Evolutionary conservation across 2,797 vertebrate species (phyloP), one percentile per base, ranked within the genome.

Genomic region (Steatocranus sp.): DNA sequence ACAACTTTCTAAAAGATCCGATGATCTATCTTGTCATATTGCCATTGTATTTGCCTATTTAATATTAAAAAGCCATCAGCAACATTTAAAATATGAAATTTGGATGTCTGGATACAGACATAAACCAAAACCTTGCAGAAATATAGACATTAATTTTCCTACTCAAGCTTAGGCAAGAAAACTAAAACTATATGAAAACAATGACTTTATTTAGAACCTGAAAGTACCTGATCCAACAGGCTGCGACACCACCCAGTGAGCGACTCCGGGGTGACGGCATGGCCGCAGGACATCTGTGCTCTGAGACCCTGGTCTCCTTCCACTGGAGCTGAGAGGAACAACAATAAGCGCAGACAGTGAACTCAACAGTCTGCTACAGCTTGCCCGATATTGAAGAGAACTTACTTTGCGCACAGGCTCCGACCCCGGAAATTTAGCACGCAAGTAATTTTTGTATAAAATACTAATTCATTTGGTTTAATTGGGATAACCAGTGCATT

Each of bases 211-310:
- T 63, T 0, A 0, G 18, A 12, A 63, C 17, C 32, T 38, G 48
- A 50, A 48, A 27, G 34, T 66, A 84, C 96, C 94, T 96, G 87
- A 66, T 96, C 94, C 36, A 97, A 87, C 8, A 96, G 89, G 77
- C 93, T 96, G 82, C 94, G 94, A 49, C 96, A 96, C 94, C 94
- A 96, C 0, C 23, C 93, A 0, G 95, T 96, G 7, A 96, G 92
- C 5, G 95, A 94, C 76, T 96, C 50, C 0, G 96, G 95, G 1
- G 93, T 94, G 32, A 96, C 96, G 0, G 92, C 95, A 11, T 97
- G 96, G 1, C 93, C 94, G 61, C 96, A 97, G 38, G 95, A 94
- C 94, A 97, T 96, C 80, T 94, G 76, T 2, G 94, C 93, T 5
- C 93, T 41, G 32, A 93, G 90, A 43, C 30, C 8, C 8, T 7